phyloP scores from a whole-genome alignment of 2,888 invertebrate species.

The Trachelus stipa region DNA sequence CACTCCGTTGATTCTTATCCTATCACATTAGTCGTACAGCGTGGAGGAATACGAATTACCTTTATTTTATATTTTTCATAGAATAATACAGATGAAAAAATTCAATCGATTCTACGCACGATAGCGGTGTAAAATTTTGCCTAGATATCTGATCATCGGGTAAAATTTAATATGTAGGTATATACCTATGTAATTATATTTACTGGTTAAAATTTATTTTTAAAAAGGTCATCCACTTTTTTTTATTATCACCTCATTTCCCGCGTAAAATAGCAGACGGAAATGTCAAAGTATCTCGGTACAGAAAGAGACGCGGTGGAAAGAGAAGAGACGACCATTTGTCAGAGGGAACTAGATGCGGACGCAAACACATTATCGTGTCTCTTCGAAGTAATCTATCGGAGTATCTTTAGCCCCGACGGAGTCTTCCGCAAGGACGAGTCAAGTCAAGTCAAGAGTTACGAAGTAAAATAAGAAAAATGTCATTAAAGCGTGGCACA shows the following conservation, averaged over 20 bases:
- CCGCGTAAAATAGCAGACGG: neutral
- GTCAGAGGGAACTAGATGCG: conserved; percentile 54
- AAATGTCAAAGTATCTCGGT: neutral
- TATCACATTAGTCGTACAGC: neutral
- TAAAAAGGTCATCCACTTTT: neutral
- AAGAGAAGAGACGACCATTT: conserved; percentile 45
- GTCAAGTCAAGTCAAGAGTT: conserved; percentile 17
- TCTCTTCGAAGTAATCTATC: conserved; percentile 49
- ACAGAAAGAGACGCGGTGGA: conserved; percentile 1
- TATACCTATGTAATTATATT: neutral
- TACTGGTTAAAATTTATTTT: neutral
- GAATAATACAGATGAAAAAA: neutral
- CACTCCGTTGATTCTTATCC: neutral
- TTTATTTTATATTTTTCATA: neutral
- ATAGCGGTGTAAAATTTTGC: neutral
- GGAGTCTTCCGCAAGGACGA: conserved; percentile 30
- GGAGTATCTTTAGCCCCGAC: conserved; percentile 33
- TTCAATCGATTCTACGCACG: neutral
- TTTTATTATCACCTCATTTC: neutral
- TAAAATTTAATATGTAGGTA: neutral
- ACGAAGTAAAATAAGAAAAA: neutral
- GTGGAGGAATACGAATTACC: neutral
- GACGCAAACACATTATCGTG: conserved; percentile 53
- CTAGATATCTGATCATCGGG: neutral
- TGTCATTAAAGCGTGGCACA: neutral